These are phyloP conservation scores for Mamestra brassicae DNA, from an alignment of 2,888 invertebrate genomes.

Conservation along the genomic window DNA sequence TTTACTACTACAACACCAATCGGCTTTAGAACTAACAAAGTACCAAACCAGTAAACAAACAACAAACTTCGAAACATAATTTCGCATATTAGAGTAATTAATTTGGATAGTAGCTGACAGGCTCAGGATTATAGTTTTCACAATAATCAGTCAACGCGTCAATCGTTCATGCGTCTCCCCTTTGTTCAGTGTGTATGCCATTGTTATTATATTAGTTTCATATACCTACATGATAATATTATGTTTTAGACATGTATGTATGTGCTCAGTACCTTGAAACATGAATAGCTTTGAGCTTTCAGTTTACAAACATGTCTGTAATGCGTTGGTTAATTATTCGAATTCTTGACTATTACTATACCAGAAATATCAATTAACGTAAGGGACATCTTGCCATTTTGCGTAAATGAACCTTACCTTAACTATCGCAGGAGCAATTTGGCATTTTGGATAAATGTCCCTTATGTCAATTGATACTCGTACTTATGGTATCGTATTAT, in stretches of 20 bases:
- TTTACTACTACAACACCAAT: too few relatives aligned
- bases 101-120: constrained; percentile 1
- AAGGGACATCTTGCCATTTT: too few relatives aligned
- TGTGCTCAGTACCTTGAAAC: constrained; percentile 8
- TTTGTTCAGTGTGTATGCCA: constrained; percentile 46
- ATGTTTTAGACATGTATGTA: constrained; percentile 11
- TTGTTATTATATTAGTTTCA: constrained; percentile 44
- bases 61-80: background rate
- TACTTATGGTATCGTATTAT: too few relatives aligned
- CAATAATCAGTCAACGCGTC: constrained; percentile 73
- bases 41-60: constrained; percentile 8
- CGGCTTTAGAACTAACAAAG: background rate
- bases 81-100: constrained; percentile 11
- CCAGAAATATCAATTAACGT: too few relatives aligned
- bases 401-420: too few relatives aligned
- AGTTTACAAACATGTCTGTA: constrained; percentile 10
- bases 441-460: too few relatives aligned
- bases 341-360: background rate
- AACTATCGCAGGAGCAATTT: too few relatives aligned
- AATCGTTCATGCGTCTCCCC: constrained; percentile 71
- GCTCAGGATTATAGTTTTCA: constrained; percentile 55
- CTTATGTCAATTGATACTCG: too few relatives aligned
- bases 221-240: background rate
- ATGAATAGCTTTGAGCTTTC: constrained; percentile 38
- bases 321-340: constrained; percentile 8